Evolutionary conservation across 2,888 invertebrate genomes (phyloP).

Genomic region (Mylabris sibirica): DNA sequence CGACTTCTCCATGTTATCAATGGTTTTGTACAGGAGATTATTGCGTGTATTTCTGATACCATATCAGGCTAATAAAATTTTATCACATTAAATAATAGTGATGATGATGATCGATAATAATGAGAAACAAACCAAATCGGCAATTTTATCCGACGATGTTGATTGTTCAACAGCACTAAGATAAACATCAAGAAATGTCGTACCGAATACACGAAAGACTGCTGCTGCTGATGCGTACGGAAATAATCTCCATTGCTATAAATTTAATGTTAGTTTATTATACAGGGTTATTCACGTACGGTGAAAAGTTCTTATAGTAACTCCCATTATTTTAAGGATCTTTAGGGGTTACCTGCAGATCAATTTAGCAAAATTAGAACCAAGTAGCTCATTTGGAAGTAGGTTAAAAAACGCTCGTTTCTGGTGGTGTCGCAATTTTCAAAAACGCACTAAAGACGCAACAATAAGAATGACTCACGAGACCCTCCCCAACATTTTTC

Average conservation of each 20-base stretch:
- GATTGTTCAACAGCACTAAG: slow-evolving; percentile 74
- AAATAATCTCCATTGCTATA: slow-evolving; percentile 83
- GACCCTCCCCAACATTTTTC: too few relatives aligned
- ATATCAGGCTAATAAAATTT: slow-evolving; percentile 66
- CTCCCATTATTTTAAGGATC: too few relatives aligned
- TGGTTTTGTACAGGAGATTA: slow-evolving; percentile 73
- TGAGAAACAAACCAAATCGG: slow-evolving; percentile 51
- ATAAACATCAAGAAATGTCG: slow-evolving; percentile 71
- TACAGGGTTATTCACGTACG: too few relatives aligned
- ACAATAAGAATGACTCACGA: too few relatives aligned
- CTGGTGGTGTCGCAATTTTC: too few relatives aligned
- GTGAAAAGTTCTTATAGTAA: too few relatives aligned
- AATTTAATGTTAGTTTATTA: slow-evolving; percentile 33
- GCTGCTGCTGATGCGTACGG: slow-evolving; percentile 77
- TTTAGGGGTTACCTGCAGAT: too few relatives aligned
- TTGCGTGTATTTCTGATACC: slow-evolving; percentile 75
- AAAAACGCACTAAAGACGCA: too few relatives aligned
- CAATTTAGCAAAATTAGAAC: too few relatives aligned
- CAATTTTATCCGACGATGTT: slow-evolving; percentile 57
- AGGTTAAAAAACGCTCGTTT: too few relatives aligned
- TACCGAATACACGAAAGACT: slow-evolving; percentile 71
- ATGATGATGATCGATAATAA: background rate
- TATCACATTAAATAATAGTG: background rate
- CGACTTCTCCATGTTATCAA: slow-evolving; percentile 79
- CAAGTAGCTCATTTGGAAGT: too few relatives aligned